Evolutionary conservation across 1,140 invertebrate species (phyloP).

Genomic region (Ctenoplectra terminalis): DNA sequence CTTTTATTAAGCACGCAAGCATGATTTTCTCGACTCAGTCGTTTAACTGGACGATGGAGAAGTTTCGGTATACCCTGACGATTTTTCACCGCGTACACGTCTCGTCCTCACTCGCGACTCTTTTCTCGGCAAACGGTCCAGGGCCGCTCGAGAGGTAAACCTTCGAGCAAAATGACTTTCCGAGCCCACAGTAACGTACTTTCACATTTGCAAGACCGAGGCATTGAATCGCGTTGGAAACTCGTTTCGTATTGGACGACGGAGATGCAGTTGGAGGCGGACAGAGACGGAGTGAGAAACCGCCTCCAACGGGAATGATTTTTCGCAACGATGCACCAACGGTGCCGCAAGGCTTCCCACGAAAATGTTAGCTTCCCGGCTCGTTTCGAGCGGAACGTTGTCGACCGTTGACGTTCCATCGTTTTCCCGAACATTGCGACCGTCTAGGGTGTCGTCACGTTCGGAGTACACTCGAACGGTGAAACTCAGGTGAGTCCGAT

Average conservation of each 20-base stretch:
- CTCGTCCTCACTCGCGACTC: conserved; percentile 48
- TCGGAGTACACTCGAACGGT: too few relatives aligned
- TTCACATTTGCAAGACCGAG: conserved; percentile 70
- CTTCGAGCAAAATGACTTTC: conserved; percentile 69
- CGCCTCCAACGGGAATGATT: conserved; percentile 31
- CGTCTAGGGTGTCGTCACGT: not conserved
- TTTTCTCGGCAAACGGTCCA: conserved; percentile 63
- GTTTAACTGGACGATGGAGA: too few relatives aligned
- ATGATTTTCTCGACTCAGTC: not conserved
- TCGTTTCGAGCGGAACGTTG: conserved; percentile 1
- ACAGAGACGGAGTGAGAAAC: not conserved
- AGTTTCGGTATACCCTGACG: not conserved
- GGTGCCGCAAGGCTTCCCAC: conserved; percentile 24
- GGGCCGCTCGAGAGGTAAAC: conserved; percentile 65
- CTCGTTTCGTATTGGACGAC: conserved; percentile 56
- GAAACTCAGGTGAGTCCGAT: not conserved
- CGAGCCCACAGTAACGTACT: conserved; percentile 68
- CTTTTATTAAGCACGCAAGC: not conserved
- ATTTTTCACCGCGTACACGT: conserved; percentile 33
- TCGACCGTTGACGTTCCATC: conserved; percentile 1
- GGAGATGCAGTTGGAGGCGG: not conserved
- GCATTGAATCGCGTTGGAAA: conserved; percentile 67
- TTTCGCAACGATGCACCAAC: conserved; percentile 35
- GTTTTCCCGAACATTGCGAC: not conserved
- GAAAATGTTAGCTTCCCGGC: conserved; percentile 12